Evolutionary conservation across 1,140 invertebrate species (phyloP).

Genomic region (Trachelipus rathkii): DNA sequence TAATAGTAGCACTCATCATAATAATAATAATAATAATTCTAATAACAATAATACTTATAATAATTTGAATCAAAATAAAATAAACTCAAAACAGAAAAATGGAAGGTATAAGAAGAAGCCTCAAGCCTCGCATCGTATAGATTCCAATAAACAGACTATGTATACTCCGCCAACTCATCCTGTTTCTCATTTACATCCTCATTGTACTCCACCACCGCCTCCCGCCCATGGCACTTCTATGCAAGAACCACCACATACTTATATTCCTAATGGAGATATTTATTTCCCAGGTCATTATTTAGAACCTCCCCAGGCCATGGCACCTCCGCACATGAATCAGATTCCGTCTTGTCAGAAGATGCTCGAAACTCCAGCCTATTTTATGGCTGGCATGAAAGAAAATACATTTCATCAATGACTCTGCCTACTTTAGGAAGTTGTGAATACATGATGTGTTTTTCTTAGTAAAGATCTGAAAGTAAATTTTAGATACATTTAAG

Average conservation of each 20-base stretch:
- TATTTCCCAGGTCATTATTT: slow-evolving; percentile 43
- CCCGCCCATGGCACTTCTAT: slow-evolving; percentile 38
- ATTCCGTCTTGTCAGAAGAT: slow-evolving; percentile 43
- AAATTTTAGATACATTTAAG: too few species aligned
- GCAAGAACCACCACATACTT: slow-evolving; percentile 43
- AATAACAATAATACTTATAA: slow-evolving; percentile 27
- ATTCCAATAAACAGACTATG: slow-evolving; percentile 19
- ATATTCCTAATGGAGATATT: slow-evolving; percentile 43
- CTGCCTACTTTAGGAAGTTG: too few species aligned
- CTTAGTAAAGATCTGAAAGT: too few species aligned
- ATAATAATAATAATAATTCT: too few species aligned
- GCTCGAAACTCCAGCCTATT: slow-evolving; percentile 39
- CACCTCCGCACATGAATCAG: slow-evolving; percentile 36
- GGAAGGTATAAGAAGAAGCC: slow-evolving; percentile 24
- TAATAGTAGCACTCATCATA: too few species aligned
- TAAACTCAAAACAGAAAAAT: slow-evolving; percentile 20
- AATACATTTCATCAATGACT: slow-evolving; percentile 42
- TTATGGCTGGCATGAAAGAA: slow-evolving; percentile 44
- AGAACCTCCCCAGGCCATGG: slow-evolving; percentile 39
- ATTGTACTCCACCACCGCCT: slow-evolving; percentile 36
- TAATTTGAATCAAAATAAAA: slow-evolving; percentile 22
- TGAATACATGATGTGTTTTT: too few species aligned
- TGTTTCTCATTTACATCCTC: slow-evolving; percentile 33
- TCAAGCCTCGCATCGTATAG: background rate
- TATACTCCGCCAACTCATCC: slow-evolving; percentile 39